Conservation (phyloP, 2,888 invertebrate species). For the Allygus modestus region DNA sequence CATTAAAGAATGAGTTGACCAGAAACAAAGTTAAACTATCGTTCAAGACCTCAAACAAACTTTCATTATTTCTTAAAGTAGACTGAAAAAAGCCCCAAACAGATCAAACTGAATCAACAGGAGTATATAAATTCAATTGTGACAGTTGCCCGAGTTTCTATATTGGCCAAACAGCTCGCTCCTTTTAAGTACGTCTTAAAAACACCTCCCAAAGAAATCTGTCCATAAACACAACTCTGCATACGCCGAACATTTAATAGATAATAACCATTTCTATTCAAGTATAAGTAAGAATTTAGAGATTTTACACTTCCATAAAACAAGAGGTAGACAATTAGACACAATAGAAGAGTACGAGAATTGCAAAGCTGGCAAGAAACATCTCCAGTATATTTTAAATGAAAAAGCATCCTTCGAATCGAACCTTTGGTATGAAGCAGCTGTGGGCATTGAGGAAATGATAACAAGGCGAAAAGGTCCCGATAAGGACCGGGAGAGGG, state of each 20-base stretch:
- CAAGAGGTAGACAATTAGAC: not conserved
- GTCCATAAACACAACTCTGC: not conserved
- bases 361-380: not conserved
- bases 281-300: not conserved
- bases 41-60: not conserved
- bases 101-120: not conserved
- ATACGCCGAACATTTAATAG: not conserved
- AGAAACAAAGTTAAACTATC: not conserved
- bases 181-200: not conserved
- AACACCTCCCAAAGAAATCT: conserved; percentile 6
- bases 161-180: conserved; percentile 8
- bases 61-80: not conserved
- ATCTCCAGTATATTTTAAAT: not conserved
- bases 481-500: not conserved
- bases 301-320: not conserved
- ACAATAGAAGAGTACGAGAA: not conserved
- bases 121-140: not conserved
- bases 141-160: conserved; percentile 11
- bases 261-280: not conserved
- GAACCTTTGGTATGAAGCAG: not conserved
- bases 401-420: not conserved
- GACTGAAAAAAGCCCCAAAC: not conserved
- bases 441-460: not conserved
- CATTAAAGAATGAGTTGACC: not conserved
- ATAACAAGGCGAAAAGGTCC: not conserved